A percentile compares a stretch with the other conserved stretches of the same genome.
Conservation (phyloP, 2,888 invertebrate species). For the Watsonalla cultraria region DNA sequence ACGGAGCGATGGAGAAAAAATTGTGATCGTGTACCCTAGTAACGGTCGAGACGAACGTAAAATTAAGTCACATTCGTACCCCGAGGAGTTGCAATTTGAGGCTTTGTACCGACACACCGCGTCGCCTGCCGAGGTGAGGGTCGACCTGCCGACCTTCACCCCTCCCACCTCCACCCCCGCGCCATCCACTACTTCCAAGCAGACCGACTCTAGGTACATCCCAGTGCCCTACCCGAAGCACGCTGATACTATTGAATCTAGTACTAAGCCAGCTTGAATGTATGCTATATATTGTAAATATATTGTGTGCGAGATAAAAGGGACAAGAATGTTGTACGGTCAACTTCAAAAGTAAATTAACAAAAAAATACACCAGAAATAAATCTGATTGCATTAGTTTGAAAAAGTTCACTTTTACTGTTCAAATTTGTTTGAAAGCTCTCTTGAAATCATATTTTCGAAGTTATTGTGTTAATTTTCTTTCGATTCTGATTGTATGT, state of each 20-base stretch:
- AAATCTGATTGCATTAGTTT: too few species aligned
- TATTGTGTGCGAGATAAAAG: not conserved
- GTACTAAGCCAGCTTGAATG: conserved; percentile 21
- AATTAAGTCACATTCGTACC: conserved; percentile 69
- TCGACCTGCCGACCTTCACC: conserved; percentile 80
- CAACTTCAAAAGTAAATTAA: too few species aligned
- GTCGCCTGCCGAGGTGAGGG: conserved; percentile 56
- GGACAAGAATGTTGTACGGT: not conserved
- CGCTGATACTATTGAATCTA: conserved; percentile 22
- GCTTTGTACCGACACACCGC: conserved; percentile 67
- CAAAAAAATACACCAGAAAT: too few species aligned
- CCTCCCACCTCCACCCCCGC: conserved; percentile 53
- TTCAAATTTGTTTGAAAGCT: too few species aligned
- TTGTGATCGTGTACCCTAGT: conserved; percentile 74
- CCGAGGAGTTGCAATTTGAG: conserved; percentile 73
- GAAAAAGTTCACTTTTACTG: too few species aligned
- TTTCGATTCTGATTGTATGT: not conserved
- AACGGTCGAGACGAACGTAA: conserved; percentile 70
- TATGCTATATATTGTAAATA: conserved; percentile 5
- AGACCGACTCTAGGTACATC: conserved; percentile 46
- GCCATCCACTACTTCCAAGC: conserved; percentile 28
- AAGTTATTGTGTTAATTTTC: too few species aligned
- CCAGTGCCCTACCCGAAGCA: conserved; percentile 45
- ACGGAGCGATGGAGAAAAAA: conserved; percentile 63
- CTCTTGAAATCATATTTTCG: too few species aligned